Evolutionary conservation across 2,113 vertebrate genomes (phyloP), one percentile per base, ranked within the genome.

Genomic region (Triplophysa dalaica): DNA sequence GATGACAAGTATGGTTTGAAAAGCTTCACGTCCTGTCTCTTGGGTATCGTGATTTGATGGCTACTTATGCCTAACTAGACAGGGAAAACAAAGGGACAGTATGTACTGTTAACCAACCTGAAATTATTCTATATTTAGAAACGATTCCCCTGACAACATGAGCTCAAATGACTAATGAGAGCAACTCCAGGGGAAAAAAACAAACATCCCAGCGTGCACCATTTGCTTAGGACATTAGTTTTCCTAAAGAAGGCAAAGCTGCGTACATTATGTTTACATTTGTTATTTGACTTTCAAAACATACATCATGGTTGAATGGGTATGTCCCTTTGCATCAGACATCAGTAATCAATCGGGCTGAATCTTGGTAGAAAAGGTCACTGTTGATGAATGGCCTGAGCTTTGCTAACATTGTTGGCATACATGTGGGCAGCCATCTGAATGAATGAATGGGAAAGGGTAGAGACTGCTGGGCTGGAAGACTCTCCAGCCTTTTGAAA

Each of bases 331-430:
- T 12, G 12, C 74, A 65, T 77, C 26, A 77, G 62, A 77, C 74
- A 38, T 65, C 74, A 77, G 45, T 17, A 22, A 77, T 65, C 62
- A 65, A 77, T 65, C 12, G 11, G 19, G 19, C 61, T 24, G 19
- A 65, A 77, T 65, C 43, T 77, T 77, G 45, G 62, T 24, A 65
- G 74, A 77, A 76, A 77, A 77, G 74, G 74, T 77, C 74, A 65
- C 17, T 16, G 74, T 24, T 77, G 74, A 65, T 75, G 12, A 56
- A 75, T 75, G 68, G 48, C 54, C 66, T n/a, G 4, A 24, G 58
- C 38, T 75, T 22, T 75, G 70, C 38, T 67, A 60, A 50, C 43
- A 76, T 22, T 75, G 41, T 64, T 61, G 72, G 79, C 43, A 76
- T 75, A 48, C 41, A 75, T 33, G 26, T 33, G 56, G 50, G n/a